Percentiles rank a stretch among this genome's conserved stretches.
phyloP scores from a whole-genome alignment of 2,888 invertebrate genomes.

The Apodemia zela region DNA sequence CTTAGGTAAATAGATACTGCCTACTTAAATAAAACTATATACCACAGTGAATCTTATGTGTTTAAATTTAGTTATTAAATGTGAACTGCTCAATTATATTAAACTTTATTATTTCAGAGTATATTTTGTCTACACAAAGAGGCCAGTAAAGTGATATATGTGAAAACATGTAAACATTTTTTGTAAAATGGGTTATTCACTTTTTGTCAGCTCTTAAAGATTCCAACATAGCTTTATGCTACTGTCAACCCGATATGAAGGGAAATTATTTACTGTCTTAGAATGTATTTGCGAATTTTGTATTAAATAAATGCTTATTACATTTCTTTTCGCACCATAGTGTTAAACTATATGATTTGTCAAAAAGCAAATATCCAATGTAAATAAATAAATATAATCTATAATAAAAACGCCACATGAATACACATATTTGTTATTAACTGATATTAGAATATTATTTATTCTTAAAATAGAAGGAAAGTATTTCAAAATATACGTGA shows the following conservation, averaged over 20 bases:
- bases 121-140: not conserved
- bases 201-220: not conserved
- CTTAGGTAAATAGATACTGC: not conserved
- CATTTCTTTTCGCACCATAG: not conserved
- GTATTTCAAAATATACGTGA: too few species aligned
- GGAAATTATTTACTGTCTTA: not conserved
- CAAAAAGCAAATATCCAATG: not conserved
- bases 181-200: not conserved
- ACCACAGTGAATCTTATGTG: not conserved
- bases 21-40: not conserved
- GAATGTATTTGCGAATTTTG: too few species aligned
- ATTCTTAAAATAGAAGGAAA: too few species aligned
- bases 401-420: not conserved
- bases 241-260: not conserved
- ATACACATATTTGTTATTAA: not conserved
- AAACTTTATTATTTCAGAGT: not conserved
- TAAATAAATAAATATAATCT: not conserved
- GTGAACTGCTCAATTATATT: constrained; percentile 24
- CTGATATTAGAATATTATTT: too few species aligned
- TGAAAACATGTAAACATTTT: not conserved
- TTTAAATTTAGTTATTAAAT: not conserved
- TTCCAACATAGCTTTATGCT: not conserved
- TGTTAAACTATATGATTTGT: not conserved
- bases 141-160: not conserved
- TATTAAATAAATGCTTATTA: not conserved